Base-by-base conservation (phyloP, 2,797 vertebrate genomes). In the Bryconaethiops microstoma region DNA sequence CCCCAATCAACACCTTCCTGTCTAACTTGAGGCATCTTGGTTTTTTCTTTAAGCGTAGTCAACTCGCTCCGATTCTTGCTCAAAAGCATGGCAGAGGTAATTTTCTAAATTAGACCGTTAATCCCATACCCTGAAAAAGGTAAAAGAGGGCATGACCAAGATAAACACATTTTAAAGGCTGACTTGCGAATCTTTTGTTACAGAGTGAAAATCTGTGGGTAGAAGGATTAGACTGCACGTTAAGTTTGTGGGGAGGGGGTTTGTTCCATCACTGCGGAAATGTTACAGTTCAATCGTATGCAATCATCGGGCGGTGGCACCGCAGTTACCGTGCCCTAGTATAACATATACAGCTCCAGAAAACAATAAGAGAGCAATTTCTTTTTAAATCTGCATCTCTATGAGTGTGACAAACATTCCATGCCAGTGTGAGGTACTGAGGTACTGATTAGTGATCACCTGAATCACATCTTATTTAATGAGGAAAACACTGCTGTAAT, bases 1-100 rank as follows among this genome's bases (percentile, higher is more conserved):
- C 87, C 82, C 57, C 50, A 88, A 89, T 82, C 86, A 81, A 71
- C 77, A 83, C 77, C 64, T 83, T 82, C 35, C 40, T 60, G 63
- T 29, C 52, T 25, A 74, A 78, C 76, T 82, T 60, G 21, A 19
- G 69, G 81, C 70, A 40, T 48, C 69, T 60, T 57, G 48, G 19
- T 25, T 23, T 57, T 4, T 77, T 68, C 29, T 59, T 60, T 60
- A 68, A 42, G 14, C 48, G 6, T 12, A 29, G 4, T 57, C 70
- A 23, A 68, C 25, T 52, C 64, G 25, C 70, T 70, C 67, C 39
- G 17, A 73, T 25, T 39, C 68, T 29, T 35, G 35, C 35, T 50
- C 9, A 42, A 10, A 76, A 16, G 54, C 64, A 62, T 14, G 40
- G 67, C n/a, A 6, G 50, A 8, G 57, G 45, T 39, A 21, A 67